Base-by-base conservation (phyloP, 1,140 invertebrate species). In the Leptonema lineaticorne region DNA sequence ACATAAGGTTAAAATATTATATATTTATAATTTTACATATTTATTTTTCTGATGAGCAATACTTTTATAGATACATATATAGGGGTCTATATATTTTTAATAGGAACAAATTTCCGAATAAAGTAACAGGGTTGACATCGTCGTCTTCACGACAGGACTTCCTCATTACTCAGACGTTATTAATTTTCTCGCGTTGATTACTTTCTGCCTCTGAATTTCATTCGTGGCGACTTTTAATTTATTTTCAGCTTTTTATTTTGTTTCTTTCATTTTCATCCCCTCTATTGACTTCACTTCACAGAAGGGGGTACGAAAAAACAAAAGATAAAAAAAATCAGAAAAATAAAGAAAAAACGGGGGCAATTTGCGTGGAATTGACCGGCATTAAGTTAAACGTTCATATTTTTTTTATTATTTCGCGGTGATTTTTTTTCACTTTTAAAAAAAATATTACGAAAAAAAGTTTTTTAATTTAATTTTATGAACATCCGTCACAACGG, bases 381-480 rank as follows among this genome's bases (percentile, higher is more conserved):
- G 24, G 50, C 50, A 53, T 53, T 53, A 53, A 53, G 50, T 26
- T 53, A 53, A 53, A 53, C 50, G 50, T 14, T 2, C 27, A 53
- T 24, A 22, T 26, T 53, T 22, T 24, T 53, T 53, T 53, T 22
- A 18, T n/a, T n/a, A n/a, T n/a, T n/a, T n/a, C n/a, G n/a, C n/a
- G n/a, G n/a, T n/a, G n/a, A n/a, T n/a, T n/a, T n/a, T n/a, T n/a
- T n/a, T n/a, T n/a, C n/a, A n/a, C n/a, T n/a, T n/a, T n/a, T n/a
- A n/a, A n/a, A n/a, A n/a, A n/a, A n/a, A n/a, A n/a, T 16, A 45
- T 45, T 16, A 16, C 9, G 8, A 22, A 53, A 41, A 53, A 53
- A 53, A 53, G 50, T 53, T 53, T 53, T 53, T 53, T 53, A 53
- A 53, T 53, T 53, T 53, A 26, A 53, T 53, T 53, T 53, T 53